Evolutionary conservation across 2,113 vertebrate species (phyloP).

Genomic region (Chelonoidis abingdonii): DNA sequence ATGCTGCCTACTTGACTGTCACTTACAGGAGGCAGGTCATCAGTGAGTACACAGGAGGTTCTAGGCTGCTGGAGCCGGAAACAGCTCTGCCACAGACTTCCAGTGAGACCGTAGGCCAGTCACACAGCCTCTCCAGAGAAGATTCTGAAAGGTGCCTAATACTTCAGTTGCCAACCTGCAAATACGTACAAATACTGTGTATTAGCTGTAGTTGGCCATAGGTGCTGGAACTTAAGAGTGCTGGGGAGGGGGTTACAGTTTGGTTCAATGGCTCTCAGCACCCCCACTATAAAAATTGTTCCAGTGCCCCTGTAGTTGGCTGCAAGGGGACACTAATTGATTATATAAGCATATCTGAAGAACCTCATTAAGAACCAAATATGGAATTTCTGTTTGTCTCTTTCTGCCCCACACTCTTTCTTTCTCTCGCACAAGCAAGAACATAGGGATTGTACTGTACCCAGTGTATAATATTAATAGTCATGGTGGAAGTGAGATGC

Average conservation of each 20-base stretch:
- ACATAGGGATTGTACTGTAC: not conserved
- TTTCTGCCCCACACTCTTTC: not conserved
- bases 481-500: not conserved
- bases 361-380: not conserved
- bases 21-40: not conserved
- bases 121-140: not conserved
- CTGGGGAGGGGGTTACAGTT: no score
- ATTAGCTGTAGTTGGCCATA: not conserved
- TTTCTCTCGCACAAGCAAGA: not conserved
- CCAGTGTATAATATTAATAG: not conserved
- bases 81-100: not conserved
- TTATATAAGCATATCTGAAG: not conserved
- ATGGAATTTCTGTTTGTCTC: not conserved
- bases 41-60: not conserved
- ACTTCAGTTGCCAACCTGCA: not conserved
- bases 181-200: not conserved
- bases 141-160: not conserved
- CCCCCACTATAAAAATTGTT: no score
- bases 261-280: no score
- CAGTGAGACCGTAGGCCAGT: not conserved
- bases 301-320: not conserved
- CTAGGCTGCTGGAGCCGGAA: not conserved
- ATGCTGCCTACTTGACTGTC: not conserved
- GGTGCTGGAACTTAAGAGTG: no score
- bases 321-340: not conserved